Percentiles rank a stretch among this genome's conserved stretches.
Conservation (phyloP, 2,797 vertebrate species). For the Pangasius sanitwongsei region DNA sequence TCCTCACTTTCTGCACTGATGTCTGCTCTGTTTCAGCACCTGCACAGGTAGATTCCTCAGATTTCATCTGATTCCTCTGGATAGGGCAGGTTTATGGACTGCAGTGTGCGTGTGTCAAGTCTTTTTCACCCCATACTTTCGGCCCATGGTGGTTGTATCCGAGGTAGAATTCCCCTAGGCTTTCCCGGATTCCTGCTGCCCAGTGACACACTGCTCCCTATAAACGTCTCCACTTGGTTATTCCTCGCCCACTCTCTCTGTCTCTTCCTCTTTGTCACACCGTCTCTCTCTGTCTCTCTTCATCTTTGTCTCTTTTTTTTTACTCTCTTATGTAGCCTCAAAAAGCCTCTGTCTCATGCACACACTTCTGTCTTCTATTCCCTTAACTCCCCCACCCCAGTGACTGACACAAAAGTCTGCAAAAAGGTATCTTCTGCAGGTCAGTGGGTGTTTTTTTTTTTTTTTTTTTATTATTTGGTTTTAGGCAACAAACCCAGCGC, state of each 20-base stretch:
- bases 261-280: slow-evolving; percentile 46
- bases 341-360: not conserved
- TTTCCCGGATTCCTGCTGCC: slow-evolving; percentile 27
- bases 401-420: not conserved
- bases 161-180: slow-evolving; percentile 59
- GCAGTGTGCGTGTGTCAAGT: slow-evolving; percentile 51
- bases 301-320: slow-evolving; percentile 27
- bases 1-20: slow-evolving; percentile 67
- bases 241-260: slow-evolving; percentile 49
- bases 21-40: slow-evolving; percentile 77
- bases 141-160: slow-evolving; percentile 60
- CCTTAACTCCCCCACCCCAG: too few relatives aligned
- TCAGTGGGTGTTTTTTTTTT: not conserved
- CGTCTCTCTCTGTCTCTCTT: slow-evolving; percentile 50
- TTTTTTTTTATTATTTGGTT: not conserved
- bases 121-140: slow-evolving; percentile 57
- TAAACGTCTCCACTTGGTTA: slow-evolving; percentile 51
- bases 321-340: slow-evolving; percentile 39
- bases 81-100: slow-evolving; percentile 80
- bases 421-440: not conserved
- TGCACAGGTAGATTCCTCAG: slow-evolving; percentile 82
- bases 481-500: not conserved
- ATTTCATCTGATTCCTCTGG: slow-evolving; percentile 80
- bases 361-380: too few relatives aligned
- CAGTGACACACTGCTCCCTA: slow-evolving; percentile 46